A percentile compares a stretch with the other conserved stretches of the same genome.
These are phyloP conservation scores for Periophthalmodon schlosseri DNA, from an alignment of 2,113 vertebrate species.

Conservation along the genomic window DNA sequence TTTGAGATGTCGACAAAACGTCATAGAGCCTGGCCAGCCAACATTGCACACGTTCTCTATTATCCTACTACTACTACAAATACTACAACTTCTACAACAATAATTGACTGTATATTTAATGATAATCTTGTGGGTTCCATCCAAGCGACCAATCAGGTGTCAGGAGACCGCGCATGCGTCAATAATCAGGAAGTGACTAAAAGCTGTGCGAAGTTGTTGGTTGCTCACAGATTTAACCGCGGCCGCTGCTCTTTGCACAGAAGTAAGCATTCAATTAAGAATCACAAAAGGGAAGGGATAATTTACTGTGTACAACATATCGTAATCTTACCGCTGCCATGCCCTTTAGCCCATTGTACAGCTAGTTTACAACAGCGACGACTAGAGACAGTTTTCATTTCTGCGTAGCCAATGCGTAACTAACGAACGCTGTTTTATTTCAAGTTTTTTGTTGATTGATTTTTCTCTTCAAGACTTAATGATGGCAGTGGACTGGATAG, in stretches of 20 bases:
- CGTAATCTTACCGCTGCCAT: not conserved
- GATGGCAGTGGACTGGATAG: constrained; percentile 88
- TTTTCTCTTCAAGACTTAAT: constrained; percentile 1
- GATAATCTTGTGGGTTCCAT: no score
- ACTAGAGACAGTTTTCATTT: not conserved
- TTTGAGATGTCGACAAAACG: no score
- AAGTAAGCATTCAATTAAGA: not conserved
- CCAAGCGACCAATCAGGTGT: not conserved
- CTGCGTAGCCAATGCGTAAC: not conserved
- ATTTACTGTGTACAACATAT: not conserved
- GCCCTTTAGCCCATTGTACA: not conserved
- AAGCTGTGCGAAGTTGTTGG: not conserved
- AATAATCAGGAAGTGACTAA: not conserved
- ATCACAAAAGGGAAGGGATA: not conserved
- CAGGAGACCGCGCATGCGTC: not conserved
- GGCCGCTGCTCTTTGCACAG: not conserved
- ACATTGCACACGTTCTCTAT: no score
- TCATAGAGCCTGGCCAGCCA: no score
- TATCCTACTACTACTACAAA: no score
- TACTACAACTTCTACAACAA: no score
- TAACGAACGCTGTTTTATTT: not conserved
- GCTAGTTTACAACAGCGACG: not conserved
- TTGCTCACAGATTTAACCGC: not conserved
- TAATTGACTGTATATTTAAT: no score
- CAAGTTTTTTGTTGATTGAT: not conserved